phyloP scores from a whole-genome alignment of 2,888 invertebrate genomes.

The Sesamia inferens region DNA sequence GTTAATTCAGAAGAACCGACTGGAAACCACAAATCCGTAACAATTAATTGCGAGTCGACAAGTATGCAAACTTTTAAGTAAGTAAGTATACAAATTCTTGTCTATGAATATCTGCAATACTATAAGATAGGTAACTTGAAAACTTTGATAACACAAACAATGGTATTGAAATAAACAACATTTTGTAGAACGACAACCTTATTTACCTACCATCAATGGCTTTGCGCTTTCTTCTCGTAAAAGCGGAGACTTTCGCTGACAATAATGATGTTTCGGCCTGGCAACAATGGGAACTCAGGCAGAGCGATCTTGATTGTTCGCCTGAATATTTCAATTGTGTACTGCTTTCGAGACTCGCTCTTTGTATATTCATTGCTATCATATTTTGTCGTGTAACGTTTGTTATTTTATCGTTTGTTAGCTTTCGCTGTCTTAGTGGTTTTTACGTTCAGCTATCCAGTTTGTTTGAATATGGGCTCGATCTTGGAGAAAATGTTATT shows the following conservation, averaged over 20 bases:
- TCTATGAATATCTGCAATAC: constrained; percentile 62
- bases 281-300: constrained; percentile 74
- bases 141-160: constrained; percentile 66
- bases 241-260: constrained; percentile 78
- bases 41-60: constrained; percentile 61
- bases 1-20: constrained; percentile 31
- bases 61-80: constrained; percentile 53
- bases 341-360: constrained; percentile 70
- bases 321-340: constrained; percentile 77
- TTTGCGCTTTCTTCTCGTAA: constrained; percentile 81
- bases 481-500: constrained; percentile 31
- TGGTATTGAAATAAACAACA: constrained; percentile 68
- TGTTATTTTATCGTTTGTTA: constrained; percentile 67
- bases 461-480: constrained; percentile 36
- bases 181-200: constrained; percentile 71
- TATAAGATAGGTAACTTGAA: constrained; percentile 58
- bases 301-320: constrained; percentile 78
- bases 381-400: constrained; percentile 69
- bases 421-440: constrained; percentile 61
- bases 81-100: constrained; percentile 19
- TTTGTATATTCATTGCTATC: constrained; percentile 69
- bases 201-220: constrained; percentile 76
- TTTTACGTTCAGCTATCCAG: constrained; percentile 44
- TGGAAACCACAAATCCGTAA: constrained; percentile 54
- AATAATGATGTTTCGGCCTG: constrained; percentile 79